Conservation (phyloP, 2,888 invertebrate species). For the Phortica okadai region DNA sequence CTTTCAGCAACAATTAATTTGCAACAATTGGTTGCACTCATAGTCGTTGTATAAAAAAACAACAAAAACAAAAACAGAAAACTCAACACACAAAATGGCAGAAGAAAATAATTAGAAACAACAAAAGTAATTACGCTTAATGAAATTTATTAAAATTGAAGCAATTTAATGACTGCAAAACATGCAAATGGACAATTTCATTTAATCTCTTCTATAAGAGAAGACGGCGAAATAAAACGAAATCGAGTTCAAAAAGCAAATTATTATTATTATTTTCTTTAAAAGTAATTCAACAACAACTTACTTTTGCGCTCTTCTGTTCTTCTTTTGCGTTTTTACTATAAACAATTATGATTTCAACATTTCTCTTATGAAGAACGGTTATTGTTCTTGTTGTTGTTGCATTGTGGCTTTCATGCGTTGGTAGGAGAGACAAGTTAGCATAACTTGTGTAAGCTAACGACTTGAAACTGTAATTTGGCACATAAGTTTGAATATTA, state of each 20-base stretch:
- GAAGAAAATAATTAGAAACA: neutral
- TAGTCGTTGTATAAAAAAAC: neutral
- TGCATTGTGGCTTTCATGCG: too few relatives aligned
- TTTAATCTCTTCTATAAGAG: slow-evolving; percentile 1
- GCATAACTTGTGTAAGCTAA: too few relatives aligned
- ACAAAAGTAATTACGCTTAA: slow-evolving; percentile 19
- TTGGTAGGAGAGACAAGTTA: too few relatives aligned
- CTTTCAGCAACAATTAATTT: slow-evolving; percentile 10
- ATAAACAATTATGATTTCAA: too few relatives aligned
- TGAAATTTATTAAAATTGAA: slow-evolving; percentile 5
- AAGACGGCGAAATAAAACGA: slow-evolving; percentile 10
- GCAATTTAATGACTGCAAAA: slow-evolving; percentile 1
- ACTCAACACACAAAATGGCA: neutral
- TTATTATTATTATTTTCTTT: slow-evolving; percentile 30
- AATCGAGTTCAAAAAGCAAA: neutral
- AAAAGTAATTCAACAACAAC: slow-evolving; percentile 19
- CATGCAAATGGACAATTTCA: slow-evolving; percentile 33
- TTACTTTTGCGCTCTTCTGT: neutral
- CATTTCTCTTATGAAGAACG: too few relatives aligned
- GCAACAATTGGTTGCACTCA: slow-evolving; percentile 18
- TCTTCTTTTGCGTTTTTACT: too few relatives aligned
- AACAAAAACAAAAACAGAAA: neutral
- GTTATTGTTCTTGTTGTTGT: too few relatives aligned
- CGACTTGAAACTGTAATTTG: neutral
- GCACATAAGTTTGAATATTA: neutral